Evolutionary conservation across 2,113 vertebrate species (phyloP).

Genomic region (Trogon surrucura): DNA sequence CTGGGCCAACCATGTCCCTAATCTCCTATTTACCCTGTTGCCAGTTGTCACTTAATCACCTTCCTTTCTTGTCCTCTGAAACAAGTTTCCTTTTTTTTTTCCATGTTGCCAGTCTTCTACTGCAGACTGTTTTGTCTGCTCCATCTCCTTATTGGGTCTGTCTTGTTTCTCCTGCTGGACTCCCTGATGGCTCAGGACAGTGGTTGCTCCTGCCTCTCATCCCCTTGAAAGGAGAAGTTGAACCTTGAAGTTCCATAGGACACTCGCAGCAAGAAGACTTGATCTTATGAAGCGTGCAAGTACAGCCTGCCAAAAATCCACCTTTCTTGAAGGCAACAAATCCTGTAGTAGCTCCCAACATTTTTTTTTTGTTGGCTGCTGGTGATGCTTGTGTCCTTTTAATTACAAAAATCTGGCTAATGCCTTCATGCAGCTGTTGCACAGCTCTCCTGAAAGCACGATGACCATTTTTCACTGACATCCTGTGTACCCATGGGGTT

Average conservation of each 20-base stretch:
- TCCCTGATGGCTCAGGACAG: not conserved
- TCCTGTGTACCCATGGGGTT: not conserved
- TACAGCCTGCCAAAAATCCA: not conserved
- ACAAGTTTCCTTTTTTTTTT: not conserved
- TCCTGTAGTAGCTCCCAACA: not conserved
- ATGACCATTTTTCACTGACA: constrained; percentile 32
- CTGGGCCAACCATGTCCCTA: not conserved
- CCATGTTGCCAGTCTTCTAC: not conserved
- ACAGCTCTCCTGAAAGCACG: not conserved
- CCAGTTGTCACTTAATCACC: not conserved
- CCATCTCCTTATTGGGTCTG: not conserved
- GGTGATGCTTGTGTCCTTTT: not conserved
- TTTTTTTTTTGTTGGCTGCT: not conserved
- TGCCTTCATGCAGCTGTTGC: not conserved
- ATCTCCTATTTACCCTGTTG: not conserved
- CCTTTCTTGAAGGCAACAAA: not conserved
- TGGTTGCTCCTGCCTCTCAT: not conserved
- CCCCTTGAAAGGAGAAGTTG: not conserved
- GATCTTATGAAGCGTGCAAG: not conserved
- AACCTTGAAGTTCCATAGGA: not conserved
- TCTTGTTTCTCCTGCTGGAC: not conserved
- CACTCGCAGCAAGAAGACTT: not conserved
- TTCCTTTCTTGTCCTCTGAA: not conserved
- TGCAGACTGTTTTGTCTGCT: not conserved
- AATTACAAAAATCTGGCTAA: not conserved